Base-by-base conservation (phyloP, 2,888 invertebrate species). In the Pinctada fucata region DNA sequence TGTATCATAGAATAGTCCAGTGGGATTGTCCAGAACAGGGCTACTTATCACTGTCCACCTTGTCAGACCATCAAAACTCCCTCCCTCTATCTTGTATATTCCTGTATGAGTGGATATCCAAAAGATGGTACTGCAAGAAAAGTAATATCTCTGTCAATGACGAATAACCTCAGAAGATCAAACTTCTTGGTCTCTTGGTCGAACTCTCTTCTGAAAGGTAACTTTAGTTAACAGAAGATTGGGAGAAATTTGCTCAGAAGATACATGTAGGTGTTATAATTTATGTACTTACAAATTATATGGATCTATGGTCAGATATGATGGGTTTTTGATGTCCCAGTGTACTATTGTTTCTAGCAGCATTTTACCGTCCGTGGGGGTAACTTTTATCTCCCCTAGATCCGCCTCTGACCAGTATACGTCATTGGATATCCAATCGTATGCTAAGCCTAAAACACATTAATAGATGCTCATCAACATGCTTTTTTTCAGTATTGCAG, bases 11-110 rank as follows among this genome's bases (percentile, higher is more conserved):
- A 66, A 74, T n/a, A 74, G 51, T 31, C 74, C 74, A 3, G 74
- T 50, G 0, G 74, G 74, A 50, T 50, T 50, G 3, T 67, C 50
- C 6, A 74, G n/a, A 4, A 48, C 66, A 31, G 74, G 66, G 3
- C 45, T 51, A 10, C 16, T 45, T 1, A 63, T 63, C 13, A 74
- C 50, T 8, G 3, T 66, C 74, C 74, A 74, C 50, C 65, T 3
- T n/a, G 65, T 31, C 50, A 16, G 58, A 50, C 74, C 74, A 31
- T 74, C 74, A 66, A 74, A 74, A 31, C 65, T 74, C 3, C 74
- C 74, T 3, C 66, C 74, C 13, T 65, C 66, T 16, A 74, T 74
- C 2, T 66, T 74, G 50, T 65, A 74, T 49, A 63, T 16, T 8
- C 74, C 66, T 16, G 48, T 50, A 49, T 31, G 65, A 65, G 65